These are phyloP conservation scores for Gulo gulo DNA, from an alignment of 2,113 vertebrate genomes.

Conservation along the genomic window DNA sequence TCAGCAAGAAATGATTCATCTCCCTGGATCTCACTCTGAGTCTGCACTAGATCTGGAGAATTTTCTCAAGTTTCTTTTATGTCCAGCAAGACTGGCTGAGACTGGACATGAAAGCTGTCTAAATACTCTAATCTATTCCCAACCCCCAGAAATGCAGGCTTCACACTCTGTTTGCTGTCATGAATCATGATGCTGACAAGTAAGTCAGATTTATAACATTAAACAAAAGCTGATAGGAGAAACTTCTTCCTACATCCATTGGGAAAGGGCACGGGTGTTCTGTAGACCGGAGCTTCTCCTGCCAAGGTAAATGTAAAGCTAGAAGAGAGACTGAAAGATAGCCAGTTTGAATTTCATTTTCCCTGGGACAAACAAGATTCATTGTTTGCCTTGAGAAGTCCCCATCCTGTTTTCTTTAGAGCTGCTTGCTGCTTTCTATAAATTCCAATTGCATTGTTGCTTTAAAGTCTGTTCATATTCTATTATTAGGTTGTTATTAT, in stretches of 20 bases:
- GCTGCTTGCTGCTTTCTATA: not conserved
- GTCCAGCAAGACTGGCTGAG: conserved; percentile 2
- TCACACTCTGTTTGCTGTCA: conserved; percentile 27
- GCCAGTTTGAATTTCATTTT: not conserved
- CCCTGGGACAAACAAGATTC: not conserved
- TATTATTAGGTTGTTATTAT: conserved; percentile 60
- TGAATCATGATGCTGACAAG: conserved; percentile 62
- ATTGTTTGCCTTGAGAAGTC: not conserved
- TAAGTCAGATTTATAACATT: conserved; percentile 38
- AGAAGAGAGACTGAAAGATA: not conserved
- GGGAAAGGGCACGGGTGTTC: not conserved
- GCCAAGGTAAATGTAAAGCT: not conserved
- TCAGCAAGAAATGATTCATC: conserved; percentile 40
- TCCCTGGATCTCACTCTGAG: conserved; percentile 24
- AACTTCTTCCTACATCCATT: not conserved
- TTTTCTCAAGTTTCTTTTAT: conserved; percentile 55
- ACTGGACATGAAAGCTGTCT: conserved; percentile 62
- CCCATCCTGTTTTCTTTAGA: conserved; percentile 50
- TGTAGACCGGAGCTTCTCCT: not conserved
- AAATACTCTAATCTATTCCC: conserved; percentile 71
- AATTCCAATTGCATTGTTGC: conserved; percentile 20
- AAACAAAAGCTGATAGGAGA: not conserved
- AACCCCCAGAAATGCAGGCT: conserved; percentile 7
- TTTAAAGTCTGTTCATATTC: conserved; percentile 55
- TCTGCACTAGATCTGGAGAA: not conserved